Base-by-base conservation (phyloP, 2,113 vertebrate genomes). In the Gobius niger region DNA sequence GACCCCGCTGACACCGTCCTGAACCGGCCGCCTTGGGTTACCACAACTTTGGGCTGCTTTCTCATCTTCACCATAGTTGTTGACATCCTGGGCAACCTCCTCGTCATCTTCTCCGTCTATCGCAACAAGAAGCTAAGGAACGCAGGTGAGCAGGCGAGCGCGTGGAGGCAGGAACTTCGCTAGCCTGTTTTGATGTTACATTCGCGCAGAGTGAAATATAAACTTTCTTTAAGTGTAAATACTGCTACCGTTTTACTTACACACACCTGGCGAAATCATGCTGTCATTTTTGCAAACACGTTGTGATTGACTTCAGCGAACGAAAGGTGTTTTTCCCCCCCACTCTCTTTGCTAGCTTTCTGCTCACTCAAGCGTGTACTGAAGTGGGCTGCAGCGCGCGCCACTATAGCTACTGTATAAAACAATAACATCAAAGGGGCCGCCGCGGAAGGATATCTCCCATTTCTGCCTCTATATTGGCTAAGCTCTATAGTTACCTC, bases 21-120 rank as follows among this genome's bases (percentile, higher is more conserved):
- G 65, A 89, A 87, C 62, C 93, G 95, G 14, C 93, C 95, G 57
- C 91, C 94, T 4, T 94, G 96, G 96, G 94, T 96, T 65, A 92
- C 92, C 44, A 94, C 89, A 51, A 89, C 95, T 44, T 83, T 99
- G 76, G 96, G 96, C 18, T 92, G 85, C 83, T 87, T 96, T 72
- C 95, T 98, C 81, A 94, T 98, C 92, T 93, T 98, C 88, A 98
- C 97, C 68, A 95, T 96, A 82, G 94, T 95, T 46, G 95, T 97
- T 62, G 97, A 97, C 90, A 82, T 98, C 76, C 85, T 98, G 90
- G 97, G 97, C 67, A 98, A 98, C 88, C 90, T 98, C 12, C 71
- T 98, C 91, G 96, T 99, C 74, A 96, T 98, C 87, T 91, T 99
- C 82, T 96, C 96, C 9, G 96, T 98, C 16, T 96, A 92, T 66